Percentiles rank a stretch among this genome's conserved stretches.
Conservation (phyloP, 2,888 invertebrate species). For the Drosophila macrospina region DNA sequence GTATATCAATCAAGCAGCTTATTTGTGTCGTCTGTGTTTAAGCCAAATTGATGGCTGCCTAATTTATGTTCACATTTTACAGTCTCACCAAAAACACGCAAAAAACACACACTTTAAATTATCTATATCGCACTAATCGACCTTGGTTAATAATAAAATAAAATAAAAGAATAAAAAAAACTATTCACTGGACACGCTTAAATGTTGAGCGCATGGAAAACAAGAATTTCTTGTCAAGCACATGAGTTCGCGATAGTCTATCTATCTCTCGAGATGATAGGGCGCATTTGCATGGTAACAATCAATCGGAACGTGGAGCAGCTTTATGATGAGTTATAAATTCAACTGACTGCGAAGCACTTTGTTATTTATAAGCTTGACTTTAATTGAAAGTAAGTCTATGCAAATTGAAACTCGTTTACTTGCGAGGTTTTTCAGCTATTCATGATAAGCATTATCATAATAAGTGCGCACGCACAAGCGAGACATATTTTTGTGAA, state of each 20-base stretch:
- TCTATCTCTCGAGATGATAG: not conserved
- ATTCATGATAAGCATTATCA: slow-evolving; percentile 1
- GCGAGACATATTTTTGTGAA: slow-evolving; percentile 10
- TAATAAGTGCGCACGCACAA: slow-evolving; percentile 26
- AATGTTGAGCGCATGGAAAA: slow-evolving; percentile 27
- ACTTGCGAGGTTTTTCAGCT: not conserved
- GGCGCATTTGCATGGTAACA: slow-evolving; percentile 25
- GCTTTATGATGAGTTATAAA: slow-evolving; percentile 34
- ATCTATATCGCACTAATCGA: slow-evolving; percentile 36
- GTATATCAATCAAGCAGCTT: slow-evolving; percentile 44
- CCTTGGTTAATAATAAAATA: slow-evolving; percentile 57
- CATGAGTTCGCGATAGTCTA: slow-evolving; percentile 12
- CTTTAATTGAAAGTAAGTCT: slow-evolving; percentile 34
- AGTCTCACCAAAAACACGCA: slow-evolving; percentile 21
- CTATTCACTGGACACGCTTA: slow-evolving; percentile 15
- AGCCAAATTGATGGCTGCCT: slow-evolving; percentile 51
- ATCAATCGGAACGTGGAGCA: slow-evolving; percentile 15
- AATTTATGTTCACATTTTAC: slow-evolving; percentile 62
- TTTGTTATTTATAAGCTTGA: slow-evolving; percentile 28
- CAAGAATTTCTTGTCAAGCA: slow-evolving; percentile 54
- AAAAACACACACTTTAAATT: slow-evolving; percentile 27
- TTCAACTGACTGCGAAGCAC: slow-evolving; percentile 33
- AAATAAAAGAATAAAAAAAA: slow-evolving; percentile 6
- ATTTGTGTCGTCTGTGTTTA: slow-evolving; percentile 12
- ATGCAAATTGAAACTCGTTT: slow-evolving; percentile 37